Percentiles rank a stretch among this genome's conserved stretches.
Conservation (phyloP, 2,113 vertebrate species). For the Xiphophorus maculatus region DNA sequence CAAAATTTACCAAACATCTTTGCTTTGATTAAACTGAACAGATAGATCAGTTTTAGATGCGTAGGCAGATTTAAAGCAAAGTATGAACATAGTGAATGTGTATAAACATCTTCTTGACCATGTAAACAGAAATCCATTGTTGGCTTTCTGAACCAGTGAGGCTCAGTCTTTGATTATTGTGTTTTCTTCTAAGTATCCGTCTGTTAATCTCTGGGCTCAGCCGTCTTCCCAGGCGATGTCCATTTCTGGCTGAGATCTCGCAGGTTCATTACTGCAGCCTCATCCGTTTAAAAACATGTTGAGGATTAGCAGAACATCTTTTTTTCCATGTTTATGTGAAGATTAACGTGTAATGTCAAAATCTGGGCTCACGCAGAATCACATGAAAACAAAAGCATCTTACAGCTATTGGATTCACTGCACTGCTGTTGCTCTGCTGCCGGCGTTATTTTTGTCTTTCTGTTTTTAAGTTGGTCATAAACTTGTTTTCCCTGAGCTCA, state of each 20-base stretch:
- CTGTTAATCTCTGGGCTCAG: conserved; percentile 33
- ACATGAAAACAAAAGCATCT: conserved; percentile 46
- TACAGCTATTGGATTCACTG: not conserved
- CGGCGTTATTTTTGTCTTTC: not conserved
- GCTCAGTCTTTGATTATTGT: not conserved
- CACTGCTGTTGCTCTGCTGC: not conserved
- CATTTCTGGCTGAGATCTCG: conserved; percentile 58
- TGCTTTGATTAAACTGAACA: not conserved
- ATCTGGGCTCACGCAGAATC: conserved; percentile 37
- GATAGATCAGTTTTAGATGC: not conserved
- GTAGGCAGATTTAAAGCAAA: not conserved
- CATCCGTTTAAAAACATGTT: conserved; percentile 72
- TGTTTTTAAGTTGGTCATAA: not conserved
- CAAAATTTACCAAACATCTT: not conserved
- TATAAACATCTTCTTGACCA: not conserved
- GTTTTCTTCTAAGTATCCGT: conserved; percentile 18
- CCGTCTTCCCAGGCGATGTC: conserved; percentile 58
- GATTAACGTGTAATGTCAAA: conserved; percentile 48
- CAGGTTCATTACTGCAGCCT: conserved; percentile 48
- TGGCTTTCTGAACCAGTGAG: not conserved
- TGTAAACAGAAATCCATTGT: not conserved
- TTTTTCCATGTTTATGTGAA: conserved; percentile 51
- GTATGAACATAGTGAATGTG: not conserved
- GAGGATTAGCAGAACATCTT: conserved; percentile 71
- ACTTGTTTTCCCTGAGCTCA: not conserved